Percentiles rank a stretch among this genome's conserved stretches.
phyloP scores from a whole-genome alignment of 2,888 invertebrate genomes.

The Melinopterus prodromus region DNA sequence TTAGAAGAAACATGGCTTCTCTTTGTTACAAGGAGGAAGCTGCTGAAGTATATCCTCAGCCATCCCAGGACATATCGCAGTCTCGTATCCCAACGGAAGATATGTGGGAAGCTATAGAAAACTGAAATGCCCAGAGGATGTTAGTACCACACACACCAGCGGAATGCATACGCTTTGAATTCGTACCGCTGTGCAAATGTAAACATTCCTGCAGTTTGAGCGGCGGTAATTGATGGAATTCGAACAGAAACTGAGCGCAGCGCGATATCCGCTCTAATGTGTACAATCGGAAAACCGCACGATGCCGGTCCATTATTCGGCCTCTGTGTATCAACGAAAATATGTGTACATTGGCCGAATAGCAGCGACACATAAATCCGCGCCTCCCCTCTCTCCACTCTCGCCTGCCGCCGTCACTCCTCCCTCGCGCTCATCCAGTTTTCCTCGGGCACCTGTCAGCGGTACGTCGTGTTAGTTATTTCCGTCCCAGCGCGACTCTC shows the following conservation, averaged over 20 bases:
- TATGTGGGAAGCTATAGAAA: too few relatives aligned
- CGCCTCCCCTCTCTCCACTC: background rate
- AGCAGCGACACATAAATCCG: background rate
- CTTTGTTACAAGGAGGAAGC: too few relatives aligned
- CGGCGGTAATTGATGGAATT: slow-evolving; percentile 23
- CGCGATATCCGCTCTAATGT: slow-evolving; percentile 6
- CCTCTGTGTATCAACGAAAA: slow-evolving; percentile 19
- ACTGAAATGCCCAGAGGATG: too few relatives aligned
- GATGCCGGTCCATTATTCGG: slow-evolving; percentile 24
- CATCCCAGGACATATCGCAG: too few relatives aligned
- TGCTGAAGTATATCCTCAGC: too few relatives aligned
- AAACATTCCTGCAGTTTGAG: slow-evolving; percentile 19
- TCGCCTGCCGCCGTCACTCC: background rate
- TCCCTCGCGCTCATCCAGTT: background rate
- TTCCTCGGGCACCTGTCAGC: slow-evolving; percentile 42
- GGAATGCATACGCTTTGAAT: background rate
- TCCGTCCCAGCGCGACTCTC: slow-evolving; percentile 34
- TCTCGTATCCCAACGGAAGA: too few relatives aligned
- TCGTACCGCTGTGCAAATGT: slow-evolving; percentile 4
- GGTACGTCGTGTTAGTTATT: slow-evolving; percentile 44
- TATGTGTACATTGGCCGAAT: slow-evolving; percentile 12
- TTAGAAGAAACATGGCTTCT: too few relatives aligned
- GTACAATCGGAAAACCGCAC: slow-evolving; percentile 23
- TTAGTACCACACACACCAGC: too few relatives aligned
- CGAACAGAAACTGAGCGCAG: slow-evolving; percentile 11